Percentiles rank a stretch among this genome's conserved stretches.
Evolutionary conservation across 2,113 vertebrate genomes (phyloP).

Genomic region (Saguinus midas): DNA sequence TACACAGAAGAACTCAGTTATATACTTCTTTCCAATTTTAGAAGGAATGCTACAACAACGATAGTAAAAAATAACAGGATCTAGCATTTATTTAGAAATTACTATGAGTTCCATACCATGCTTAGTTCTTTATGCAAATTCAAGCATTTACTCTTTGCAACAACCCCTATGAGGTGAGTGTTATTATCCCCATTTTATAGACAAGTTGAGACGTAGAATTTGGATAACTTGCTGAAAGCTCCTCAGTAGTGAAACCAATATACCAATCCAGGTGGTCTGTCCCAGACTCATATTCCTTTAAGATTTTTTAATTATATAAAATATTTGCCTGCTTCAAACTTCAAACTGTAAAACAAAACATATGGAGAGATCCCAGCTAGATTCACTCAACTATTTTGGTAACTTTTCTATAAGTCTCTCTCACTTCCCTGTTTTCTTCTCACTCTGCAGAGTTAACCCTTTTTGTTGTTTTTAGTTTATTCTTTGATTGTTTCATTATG

Average conservation of each 20-base stretch:
- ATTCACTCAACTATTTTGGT: too few relatives aligned
- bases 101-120: background rate
- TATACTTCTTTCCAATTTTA: slow-evolving; percentile 47
- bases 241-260: background rate
- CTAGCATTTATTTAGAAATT: slow-evolving; percentile 43
- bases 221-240: slow-evolving; percentile 29
- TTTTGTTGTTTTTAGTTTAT: slow-evolving; percentile 21
- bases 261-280: background rate
- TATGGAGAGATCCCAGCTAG: background rate
- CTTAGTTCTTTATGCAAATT: background rate
- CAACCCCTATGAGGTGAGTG: background rate
- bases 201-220: slow-evolving; percentile 33
- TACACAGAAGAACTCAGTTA: slow-evolving; percentile 1
- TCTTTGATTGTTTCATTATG: slow-evolving; percentile 48
- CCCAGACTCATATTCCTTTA: background rate
- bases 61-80: slow-evolving; percentile 37
- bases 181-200: slow-evolving; percentile 9
- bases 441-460: background rate
- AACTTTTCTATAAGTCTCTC: background rate
- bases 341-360: slow-evolving; percentile 17
- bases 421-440: background rate
- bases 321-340: background rate
- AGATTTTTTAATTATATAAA: slow-evolving; percentile 19
- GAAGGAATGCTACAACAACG: background rate
- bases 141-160: slow-evolving; percentile 36